phyloP scores from a whole-genome alignment of 2,888 invertebrate species.

The Drosophila lutescens region DNA sequence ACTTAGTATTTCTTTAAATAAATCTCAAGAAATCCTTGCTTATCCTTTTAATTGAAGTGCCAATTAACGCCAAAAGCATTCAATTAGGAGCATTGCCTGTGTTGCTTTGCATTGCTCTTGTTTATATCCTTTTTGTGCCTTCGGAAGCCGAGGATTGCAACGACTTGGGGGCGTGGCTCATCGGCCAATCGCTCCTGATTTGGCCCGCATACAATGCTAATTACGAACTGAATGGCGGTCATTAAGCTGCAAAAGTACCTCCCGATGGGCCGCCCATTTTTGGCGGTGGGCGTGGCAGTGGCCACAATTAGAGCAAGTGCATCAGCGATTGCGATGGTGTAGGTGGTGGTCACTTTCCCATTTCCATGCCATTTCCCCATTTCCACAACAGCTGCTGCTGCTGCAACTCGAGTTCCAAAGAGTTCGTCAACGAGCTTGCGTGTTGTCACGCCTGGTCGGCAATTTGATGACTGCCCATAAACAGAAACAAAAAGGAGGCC shows the following conservation, averaged over 20 bases:
- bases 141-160: constrained; percentile 2
- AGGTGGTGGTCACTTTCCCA: constrained; percentile 9
- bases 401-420: constrained; percentile 41
- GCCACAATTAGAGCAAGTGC: constrained; percentile 46
- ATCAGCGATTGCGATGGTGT: not conserved
- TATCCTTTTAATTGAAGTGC: not conserved
- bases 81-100: not conserved
- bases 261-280: constrained; percentile 7
- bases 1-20: not conserved
- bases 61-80: constrained; percentile 8
- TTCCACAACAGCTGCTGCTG: constrained; percentile 2
- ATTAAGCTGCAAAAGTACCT: constrained; percentile 28
- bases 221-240: constrained; percentile 53
- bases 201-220: constrained; percentile 44
- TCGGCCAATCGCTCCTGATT: constrained; percentile 25
- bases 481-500: constrained; percentile 31
- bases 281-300: constrained; percentile 20
- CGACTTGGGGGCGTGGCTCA: constrained; percentile 19
- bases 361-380: not conserved
- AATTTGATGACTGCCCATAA: constrained; percentile 34
- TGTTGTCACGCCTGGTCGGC: constrained; percentile 39
- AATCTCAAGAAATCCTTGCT: not conserved
- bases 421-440: constrained; percentile 35
- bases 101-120: not conserved
- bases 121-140: constrained; percentile 4